phyloP scores from a whole-genome alignment of 2,888 invertebrate species.

The Ceraclea dissimilis region DNA sequence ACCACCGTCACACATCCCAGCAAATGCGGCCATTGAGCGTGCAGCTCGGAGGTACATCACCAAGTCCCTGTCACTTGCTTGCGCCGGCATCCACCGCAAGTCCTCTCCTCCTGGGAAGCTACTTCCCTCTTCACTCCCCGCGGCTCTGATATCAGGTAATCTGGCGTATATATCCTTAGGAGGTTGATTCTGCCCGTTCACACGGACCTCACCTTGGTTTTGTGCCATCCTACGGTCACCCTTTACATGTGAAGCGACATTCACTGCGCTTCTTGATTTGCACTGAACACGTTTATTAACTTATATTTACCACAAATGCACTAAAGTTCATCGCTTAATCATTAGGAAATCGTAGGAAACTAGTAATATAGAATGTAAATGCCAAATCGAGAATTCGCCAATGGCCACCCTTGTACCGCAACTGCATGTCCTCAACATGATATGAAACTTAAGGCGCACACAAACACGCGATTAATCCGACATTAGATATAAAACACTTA shows the following conservation, averaged over 20 bases:
- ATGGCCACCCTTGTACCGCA: constrained; percentile 52
- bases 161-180: constrained; percentile 48
- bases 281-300: neutral
- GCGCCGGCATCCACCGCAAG: constrained; percentile 89
- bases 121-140: constrained; percentile 45
- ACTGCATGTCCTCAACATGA: constrained; percentile 15
- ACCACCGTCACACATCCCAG: constrained; percentile 98
- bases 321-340: neutral
- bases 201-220: constrained; percentile 49
- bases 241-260: constrained; percentile 22
- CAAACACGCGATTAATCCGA: neutral
- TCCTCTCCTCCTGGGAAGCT: constrained; percentile 62
- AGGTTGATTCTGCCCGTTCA: constrained; percentile 46
- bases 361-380: constrained; percentile 10
- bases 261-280: constrained; percentile 28
- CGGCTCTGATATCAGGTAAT: constrained; percentile 50
- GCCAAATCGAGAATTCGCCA: constrained; percentile 48
- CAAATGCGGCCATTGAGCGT: constrained; percentile 96
- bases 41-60: constrained; percentile 97
- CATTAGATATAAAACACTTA: neutral
- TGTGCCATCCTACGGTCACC: constrained; percentile 43
- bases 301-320: neutral
- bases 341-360: neutral
- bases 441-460: constrained; percentile 1
- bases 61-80: constrained; percentile 88